A percentile compares a stretch with the other conserved stretches of the same genome.
Evolutionary conservation across 2,113 vertebrate species (phyloP).

Genomic region (Archilochus colubris): DNA sequence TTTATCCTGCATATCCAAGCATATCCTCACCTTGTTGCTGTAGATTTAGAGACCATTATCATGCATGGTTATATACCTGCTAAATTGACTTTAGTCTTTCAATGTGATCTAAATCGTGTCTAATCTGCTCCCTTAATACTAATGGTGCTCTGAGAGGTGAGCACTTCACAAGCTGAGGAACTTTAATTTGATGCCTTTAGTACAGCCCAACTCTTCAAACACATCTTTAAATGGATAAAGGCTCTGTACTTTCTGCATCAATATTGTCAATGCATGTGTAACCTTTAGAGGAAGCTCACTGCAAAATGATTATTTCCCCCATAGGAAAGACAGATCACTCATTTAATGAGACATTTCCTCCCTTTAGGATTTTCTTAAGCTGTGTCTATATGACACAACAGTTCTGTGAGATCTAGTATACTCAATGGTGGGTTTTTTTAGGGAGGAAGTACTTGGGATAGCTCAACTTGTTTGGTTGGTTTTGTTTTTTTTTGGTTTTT

Average conservation of each 20-base stretch:
- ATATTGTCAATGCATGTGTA: conserved; percentile 37
- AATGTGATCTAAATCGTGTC: conserved; percentile 47
- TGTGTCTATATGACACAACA: not conserved
- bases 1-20: conserved; percentile 44
- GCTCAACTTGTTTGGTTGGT: not conserved
- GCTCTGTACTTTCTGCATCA: conserved; percentile 15
- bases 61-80: conserved; percentile 52
- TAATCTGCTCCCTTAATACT: conserved; percentile 50
- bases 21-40: conserved; percentile 49
- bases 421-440: not conserved
- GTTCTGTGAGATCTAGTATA: not conserved
- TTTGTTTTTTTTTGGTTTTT: no score
- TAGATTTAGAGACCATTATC: conserved; percentile 41
- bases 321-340: conserved; percentile 9
- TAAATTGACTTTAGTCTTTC: conserved; percentile 59
- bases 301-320: conserved; percentile 17
- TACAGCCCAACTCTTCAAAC: conserved; percentile 11
- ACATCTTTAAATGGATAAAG: conserved; percentile 4
- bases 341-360: not conserved
- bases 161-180: conserved; percentile 17
- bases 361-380: not conserved
- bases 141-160: conserved; percentile 32
- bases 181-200: conserved; percentile 39
- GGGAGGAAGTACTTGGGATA: not conserved
- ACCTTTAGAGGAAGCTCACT: conserved; percentile 11